These are phyloP conservation scores for Eriocheir sinensis DNA, from an alignment of 1,140 invertebrate species.

Conservation along the genomic window DNA sequence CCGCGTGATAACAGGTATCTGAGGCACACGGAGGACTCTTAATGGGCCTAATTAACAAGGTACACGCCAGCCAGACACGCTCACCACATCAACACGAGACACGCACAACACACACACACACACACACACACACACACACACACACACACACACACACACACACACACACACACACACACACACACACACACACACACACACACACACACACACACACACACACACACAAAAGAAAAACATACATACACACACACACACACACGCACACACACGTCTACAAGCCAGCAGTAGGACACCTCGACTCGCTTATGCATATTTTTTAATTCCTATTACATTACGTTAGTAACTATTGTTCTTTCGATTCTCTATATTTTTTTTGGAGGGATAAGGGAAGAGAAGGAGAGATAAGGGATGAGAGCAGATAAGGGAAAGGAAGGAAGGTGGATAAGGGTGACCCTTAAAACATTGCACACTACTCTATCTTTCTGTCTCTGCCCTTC, in stretches of 20 bases:
- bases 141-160: constrained; percentile 56
- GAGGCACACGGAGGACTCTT: not conserved
- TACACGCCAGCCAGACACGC: not conserved
- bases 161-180: constrained; percentile 53
- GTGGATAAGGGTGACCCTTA: not conserved
- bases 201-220: constrained; percentile 44
- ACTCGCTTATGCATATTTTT: too few relatives aligned
- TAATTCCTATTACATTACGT: not conserved
- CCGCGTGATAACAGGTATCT: not conserved
- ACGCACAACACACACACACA: constrained; percentile 36
- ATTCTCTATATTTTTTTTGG: not conserved
- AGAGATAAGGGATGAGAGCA: not conserved
- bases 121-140: constrained; percentile 54
- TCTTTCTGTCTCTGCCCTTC: not conserved
- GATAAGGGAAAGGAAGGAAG: not conserved
- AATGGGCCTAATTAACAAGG: not conserved
- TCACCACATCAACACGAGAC: not conserved
- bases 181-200: constrained; percentile 45
- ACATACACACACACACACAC: constrained; percentile 20
- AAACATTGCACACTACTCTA: too few relatives aligned
- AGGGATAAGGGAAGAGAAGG: not conserved
- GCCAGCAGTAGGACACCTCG: too few relatives aligned
- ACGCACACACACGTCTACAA: too few relatives aligned
- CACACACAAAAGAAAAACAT: too few relatives aligned
- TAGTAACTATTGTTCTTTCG: not conserved